These are phyloP conservation scores for Caracal caracal DNA, from an alignment of 2,113 vertebrate species.

Conservation along the genomic window DNA sequence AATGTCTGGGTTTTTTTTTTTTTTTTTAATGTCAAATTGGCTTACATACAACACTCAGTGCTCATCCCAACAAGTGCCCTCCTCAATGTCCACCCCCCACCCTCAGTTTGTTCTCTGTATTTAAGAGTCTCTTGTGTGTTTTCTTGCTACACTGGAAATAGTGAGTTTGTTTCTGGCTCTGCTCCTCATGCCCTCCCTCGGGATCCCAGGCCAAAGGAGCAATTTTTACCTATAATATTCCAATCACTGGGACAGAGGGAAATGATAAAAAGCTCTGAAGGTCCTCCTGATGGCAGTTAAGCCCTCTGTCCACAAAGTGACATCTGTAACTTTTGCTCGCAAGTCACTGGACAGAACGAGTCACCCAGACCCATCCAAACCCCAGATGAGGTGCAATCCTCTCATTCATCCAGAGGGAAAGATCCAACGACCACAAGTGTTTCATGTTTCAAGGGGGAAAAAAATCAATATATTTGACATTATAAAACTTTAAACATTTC, in stretches of 20 bases:
- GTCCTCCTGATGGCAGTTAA: background rate
- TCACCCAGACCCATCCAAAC: background rate
- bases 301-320: background rate
- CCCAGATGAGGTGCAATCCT: background rate
- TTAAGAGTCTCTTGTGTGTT: no score
- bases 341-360: background rate
- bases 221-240: background rate
- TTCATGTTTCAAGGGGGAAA: background rate
- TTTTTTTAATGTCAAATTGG: no score
- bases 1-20: no score
- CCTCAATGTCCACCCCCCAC: no score
- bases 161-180: background rate
- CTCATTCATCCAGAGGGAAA: background rate
- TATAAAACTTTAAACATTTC: background rate
- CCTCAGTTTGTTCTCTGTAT: no score
- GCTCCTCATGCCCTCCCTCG: fast-evolving
- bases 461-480: background rate
- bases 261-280: background rate
- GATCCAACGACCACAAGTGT: background rate
- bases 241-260: background rate
- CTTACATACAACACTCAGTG: no score
- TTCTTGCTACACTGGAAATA: background rate
- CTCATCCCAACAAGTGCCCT: no score
- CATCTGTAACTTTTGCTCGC: background rate
- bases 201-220: background rate